phyloP scores from a whole-genome alignment of 2,113 vertebrate species.

The Grallaria varia region DNA sequence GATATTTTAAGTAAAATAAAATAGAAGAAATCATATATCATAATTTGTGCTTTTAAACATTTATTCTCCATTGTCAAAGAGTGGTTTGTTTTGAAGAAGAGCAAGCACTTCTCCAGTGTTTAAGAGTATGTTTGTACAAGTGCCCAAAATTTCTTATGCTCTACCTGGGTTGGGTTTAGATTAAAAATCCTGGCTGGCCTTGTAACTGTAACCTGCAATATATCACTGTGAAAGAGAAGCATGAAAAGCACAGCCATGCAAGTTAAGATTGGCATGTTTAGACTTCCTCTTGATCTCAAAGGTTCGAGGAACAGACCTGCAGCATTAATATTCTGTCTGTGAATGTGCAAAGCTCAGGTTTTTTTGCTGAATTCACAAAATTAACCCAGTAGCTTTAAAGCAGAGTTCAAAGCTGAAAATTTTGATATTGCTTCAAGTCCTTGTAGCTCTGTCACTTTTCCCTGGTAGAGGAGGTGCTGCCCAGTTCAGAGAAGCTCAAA shows the following conservation, averaged over 20 bases:
- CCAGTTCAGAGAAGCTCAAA: neutral
- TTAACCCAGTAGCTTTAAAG: neutral
- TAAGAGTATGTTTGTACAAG: neutral
- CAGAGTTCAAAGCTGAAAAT: neutral
- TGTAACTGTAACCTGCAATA: neutral
- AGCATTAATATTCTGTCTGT: conserved; percentile 44
- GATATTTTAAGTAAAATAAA: neutral
- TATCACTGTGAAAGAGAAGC: neutral
- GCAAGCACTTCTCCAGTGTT: neutral
- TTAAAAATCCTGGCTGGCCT: conserved; percentile 1
- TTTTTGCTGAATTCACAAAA: conserved; percentile 35
- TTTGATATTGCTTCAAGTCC: neutral
- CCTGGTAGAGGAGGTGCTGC: neutral
- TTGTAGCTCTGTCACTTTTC: neutral
- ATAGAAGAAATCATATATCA: rapidly evolving
- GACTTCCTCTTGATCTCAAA: conserved; percentile 13
- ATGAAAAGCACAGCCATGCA: conserved; percentile 15
- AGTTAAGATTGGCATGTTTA: conserved; percentile 44
- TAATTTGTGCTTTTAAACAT: neutral
- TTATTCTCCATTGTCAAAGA: neutral
- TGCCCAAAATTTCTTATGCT: neutral
- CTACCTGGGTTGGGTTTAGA: neutral
- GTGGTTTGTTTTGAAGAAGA: neutral
- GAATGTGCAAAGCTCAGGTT: neutral
- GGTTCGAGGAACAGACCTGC: neutral